Percentiles rank a stretch among this genome's conserved stretches.
phyloP scores from a whole-genome alignment of 2,113 vertebrate species.

The Bothrops jararaca region DNA sequence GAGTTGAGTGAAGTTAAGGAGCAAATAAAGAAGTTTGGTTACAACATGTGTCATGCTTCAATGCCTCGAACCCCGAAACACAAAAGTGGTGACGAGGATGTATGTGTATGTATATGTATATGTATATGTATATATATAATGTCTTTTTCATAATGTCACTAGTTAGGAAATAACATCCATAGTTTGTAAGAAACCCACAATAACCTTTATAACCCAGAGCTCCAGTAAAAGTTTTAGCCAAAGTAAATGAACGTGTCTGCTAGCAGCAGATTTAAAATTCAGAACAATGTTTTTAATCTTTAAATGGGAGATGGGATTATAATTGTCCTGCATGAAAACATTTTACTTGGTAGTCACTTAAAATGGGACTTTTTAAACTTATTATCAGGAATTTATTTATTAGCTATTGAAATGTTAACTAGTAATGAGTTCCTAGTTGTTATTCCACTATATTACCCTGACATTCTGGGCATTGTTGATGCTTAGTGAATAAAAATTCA shows the following conservation, averaged over 20 bases:
- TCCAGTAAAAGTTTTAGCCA: neutral
- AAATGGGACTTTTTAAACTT: neutral
- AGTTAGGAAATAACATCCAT: too few species aligned
- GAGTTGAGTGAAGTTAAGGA: too few species aligned
- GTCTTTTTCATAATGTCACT: neutral
- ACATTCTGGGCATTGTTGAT: neutral
- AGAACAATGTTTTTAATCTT: conserved; percentile 3
- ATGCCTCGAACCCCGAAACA: too few species aligned
- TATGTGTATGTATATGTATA: too few species aligned
- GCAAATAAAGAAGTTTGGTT: too few species aligned
- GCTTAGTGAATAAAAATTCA: neutral
- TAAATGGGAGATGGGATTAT: conserved; percentile 12
- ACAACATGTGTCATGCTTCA: too few species aligned
- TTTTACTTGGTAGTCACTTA: neutral
- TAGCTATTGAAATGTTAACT: neutral
- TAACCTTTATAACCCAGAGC: neutral
- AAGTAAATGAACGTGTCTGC: neutral
- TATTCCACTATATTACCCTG: neutral
- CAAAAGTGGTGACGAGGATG: too few species aligned
- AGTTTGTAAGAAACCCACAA: neutral
- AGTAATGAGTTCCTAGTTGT: neutral
- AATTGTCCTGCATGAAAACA: conserved; percentile 17
- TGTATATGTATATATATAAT: too few species aligned
- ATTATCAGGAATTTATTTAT: neutral
- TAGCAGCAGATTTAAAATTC: conserved; percentile 16